These are phyloP conservation scores for Syritta pipiens DNA, from an alignment of 2,888 invertebrate genomes.

Conservation along the genomic window DNA sequence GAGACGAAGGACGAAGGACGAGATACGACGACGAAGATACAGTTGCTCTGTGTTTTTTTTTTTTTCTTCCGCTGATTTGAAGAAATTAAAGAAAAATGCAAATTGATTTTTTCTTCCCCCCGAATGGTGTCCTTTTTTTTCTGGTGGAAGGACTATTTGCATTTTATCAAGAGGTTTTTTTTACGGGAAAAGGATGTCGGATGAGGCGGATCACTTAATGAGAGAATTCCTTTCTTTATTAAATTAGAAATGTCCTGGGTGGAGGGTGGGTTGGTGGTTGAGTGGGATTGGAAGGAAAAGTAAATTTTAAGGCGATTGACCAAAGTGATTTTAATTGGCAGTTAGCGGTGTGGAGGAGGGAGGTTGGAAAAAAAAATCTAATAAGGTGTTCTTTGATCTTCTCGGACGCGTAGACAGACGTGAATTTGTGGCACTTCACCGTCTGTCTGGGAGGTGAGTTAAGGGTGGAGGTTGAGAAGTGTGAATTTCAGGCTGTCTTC, in stretches of 20 bases:
- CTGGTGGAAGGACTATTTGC: conserved; percentile 58
- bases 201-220: conserved; percentile 68
- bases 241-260: no score
- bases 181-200: conserved; percentile 58
- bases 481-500: no score
- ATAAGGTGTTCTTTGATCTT: no score
- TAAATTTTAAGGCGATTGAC: conserved; percentile 52
- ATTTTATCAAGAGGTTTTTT: conserved; percentile 64
- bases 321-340: conserved; percentile 66
- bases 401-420: no score
- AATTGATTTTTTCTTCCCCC: conserved; percentile 41
- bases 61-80: conserved; percentile 51
- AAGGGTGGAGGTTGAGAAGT: no score
- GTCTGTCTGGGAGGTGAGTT: no score
- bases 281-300: neutral
- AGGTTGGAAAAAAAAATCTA: conserved; percentile 41
- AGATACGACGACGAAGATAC: conserved; percentile 28
- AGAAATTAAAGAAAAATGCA: conserved; percentile 69
- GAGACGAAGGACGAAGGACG: neutral
- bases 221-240: conserved; percentile 68
- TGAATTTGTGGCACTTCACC: no score
- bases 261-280: no score
- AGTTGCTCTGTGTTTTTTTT: neutral
- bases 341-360: neutral
- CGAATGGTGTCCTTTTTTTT: conserved; percentile 22